Conservation (phyloP, 2,797 vertebrate species). For the Syngnathus acus region DNA sequence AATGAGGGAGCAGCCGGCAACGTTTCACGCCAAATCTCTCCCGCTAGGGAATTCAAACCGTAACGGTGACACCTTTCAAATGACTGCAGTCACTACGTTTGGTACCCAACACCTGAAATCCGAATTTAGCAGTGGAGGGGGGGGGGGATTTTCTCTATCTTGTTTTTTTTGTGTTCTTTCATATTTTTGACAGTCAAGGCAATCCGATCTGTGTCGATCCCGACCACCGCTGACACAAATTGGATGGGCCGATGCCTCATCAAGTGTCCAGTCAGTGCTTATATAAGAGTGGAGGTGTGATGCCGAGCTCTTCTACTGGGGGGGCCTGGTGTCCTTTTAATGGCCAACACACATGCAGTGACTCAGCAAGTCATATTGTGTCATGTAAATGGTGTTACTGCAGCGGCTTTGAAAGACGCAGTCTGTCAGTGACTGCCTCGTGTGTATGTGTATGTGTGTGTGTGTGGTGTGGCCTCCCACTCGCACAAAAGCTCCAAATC, state of each 20-base stretch:
- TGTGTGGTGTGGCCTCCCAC: conserved; percentile 21
- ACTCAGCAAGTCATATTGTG: conserved; percentile 29
- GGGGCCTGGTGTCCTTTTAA: conserved; percentile 60
- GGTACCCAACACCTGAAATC: background rate
- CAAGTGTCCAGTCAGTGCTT: background rate
- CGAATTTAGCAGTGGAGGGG: background rate
- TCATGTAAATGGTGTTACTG: conserved; percentile 7
- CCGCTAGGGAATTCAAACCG: background rate
- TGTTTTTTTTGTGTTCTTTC: too few species aligned
- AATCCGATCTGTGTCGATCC: too few species aligned
- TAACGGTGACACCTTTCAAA: background rate
- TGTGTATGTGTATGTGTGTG: conserved; percentile 7
- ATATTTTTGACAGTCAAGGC: too few species aligned
- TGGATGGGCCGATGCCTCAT: background rate
- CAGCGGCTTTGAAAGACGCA: background rate
- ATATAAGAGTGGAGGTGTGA: background rate
- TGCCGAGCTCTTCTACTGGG: background rate
- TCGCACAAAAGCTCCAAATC: conserved; percentile 28
- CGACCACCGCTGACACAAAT: background rate
- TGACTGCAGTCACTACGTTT: background rate
- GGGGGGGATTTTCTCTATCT: too few species aligned
- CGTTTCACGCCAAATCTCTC: background rate
- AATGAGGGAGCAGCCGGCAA: conserved; percentile 17
- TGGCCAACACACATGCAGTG: conserved; percentile 40
- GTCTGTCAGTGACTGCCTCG: background rate